Base-by-base conservation (phyloP, 2,797 vertebrate genomes). In the Pipistrellus pipistrellus region DNA sequence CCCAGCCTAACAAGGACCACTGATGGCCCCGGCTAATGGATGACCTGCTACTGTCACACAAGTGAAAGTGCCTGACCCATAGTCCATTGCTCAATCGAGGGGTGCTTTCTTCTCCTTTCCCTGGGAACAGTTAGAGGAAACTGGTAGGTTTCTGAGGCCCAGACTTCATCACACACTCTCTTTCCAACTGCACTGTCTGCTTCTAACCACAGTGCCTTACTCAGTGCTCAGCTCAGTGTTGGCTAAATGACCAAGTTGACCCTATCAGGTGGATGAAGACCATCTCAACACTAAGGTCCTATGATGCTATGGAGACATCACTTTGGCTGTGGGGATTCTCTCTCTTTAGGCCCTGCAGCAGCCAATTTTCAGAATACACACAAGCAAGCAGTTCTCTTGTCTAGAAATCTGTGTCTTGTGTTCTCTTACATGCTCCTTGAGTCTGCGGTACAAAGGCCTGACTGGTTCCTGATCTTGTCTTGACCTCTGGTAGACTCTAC, bases 81-180 rank as follows among this genome's bases (percentile, higher is more conserved):
- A 62, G 73, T 6, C 11, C 14, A 46, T 41, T 94, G 64, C 82
- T 93, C 62, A 66, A 9, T 0, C 9, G 72, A 81, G 18, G 46
- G 35, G 55, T 82, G 38, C 75, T 91, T 69, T n/a, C 30, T 87
- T 75, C 55, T 35, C 53, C 55, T 21, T 88, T 62, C n/a, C 51
- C 48, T 69, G 76, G 11, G 55, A 77, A 77, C 21, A 73, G 6
- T 87, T 10, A 35, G 88, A 95, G 25, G 85, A 88, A 92, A 91
- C 46, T 2, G 25, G 35, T 78, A 11, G 53, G 21, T 55, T 91
- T 78, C 88, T 53, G 46, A 8, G n/a, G 64, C 72, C 21, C 51
- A 83, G 80, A n/a, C 32, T 46, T 82, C 41, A 66, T 11, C 38
- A 17, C 20, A 76, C 6, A 46, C 53, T 30, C n/a, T 51, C 78